Percentiles rank a stretch among this genome's conserved stretches.
Conservation (phyloP, 2,888 invertebrate genomes). For the Microctonus hyperodae region DNA sequence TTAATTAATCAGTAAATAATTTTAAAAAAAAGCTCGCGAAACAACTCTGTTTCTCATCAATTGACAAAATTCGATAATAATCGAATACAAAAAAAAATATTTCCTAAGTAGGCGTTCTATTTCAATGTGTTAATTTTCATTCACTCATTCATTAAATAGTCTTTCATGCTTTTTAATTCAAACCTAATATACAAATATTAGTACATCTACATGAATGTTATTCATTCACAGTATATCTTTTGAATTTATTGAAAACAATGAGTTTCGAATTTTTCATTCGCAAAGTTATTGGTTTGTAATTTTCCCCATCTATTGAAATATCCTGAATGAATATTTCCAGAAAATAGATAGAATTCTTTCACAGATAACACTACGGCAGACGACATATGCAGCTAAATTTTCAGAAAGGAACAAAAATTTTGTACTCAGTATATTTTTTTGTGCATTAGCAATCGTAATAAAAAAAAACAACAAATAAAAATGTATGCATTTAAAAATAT, state of each 20-base stretch:
- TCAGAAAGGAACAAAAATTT: neutral
- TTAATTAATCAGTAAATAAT: no score
- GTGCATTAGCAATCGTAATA: neutral
- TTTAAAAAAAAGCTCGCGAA: constrained; percentile 28
- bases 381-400: neutral
- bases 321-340: neutral
- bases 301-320: neutral
- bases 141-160: constrained; percentile 18
- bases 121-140: constrained; percentile 20
- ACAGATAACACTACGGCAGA: neutral
- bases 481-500: neutral
- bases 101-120: constrained; percentile 12
- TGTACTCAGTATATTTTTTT: constrained; percentile 9
- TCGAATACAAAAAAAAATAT: constrained; percentile 5
- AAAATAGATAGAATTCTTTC: constrained; percentile 17
- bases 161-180: constrained; percentile 17
- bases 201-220: constrained; percentile 4
- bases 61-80: constrained; percentile 25
- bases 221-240: constrained; percentile 13
- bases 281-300: constrained; percentile 5
- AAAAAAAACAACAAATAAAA: neutral
- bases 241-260: constrained; percentile 1
- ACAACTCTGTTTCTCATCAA: constrained; percentile 28
- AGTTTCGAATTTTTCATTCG: neutral
- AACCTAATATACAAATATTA: neutral